Evolutionary conservation across 2,888 invertebrate genomes (phyloP), one percentile per base, ranked within the genome.

Genomic region (Drosophila fulvimacula): DNA sequence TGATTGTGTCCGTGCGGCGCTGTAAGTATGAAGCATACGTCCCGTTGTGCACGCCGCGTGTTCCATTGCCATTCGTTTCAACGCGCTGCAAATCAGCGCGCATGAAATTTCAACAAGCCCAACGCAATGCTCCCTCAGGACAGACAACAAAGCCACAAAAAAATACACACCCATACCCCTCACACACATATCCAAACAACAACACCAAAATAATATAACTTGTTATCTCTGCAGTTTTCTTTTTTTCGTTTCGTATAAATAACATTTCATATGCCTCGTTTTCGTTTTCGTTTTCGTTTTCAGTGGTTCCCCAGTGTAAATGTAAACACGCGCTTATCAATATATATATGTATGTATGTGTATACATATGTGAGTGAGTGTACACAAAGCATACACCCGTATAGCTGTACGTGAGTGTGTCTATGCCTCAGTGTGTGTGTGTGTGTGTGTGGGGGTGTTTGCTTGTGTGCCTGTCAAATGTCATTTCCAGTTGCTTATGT

Each of bases 401-500:
- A 19, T 21, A 41, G 53, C 27, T 42, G 51, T 53, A 42, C 53
- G 55, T 27, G n/a, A 48, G 53, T 52, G 48, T 63, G 56, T 62
- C n/a, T n/a, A 6, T n/a, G n/a, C n/a, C n/a, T n/a, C n/a, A n/a
- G n/a, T n/a, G 61, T 57, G 60, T 63, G 66, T 42, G 46, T 34
- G 55, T 68, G 65, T 57, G 60, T 58, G 69, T 42, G 48, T 19
- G 46, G 61, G 61, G 42, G 36, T 39, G 17, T 48, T 32, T 48
- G 48, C 19, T 32, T 48, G 60, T 64, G 60, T 63, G 64, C 52
- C 87, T 86, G 85, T 85, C 85, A 89, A 89, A 81, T 85, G 85
- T 84, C 85, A 85, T 72, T 85, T 89, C 77, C 85, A 85, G 85
- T 89, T 79, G 89, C 82, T 79, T 81, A 80, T 88, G 87, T 76